Base-by-base conservation (phyloP, 2,888 invertebrate genomes). In the Chironomus tentans region DNA sequence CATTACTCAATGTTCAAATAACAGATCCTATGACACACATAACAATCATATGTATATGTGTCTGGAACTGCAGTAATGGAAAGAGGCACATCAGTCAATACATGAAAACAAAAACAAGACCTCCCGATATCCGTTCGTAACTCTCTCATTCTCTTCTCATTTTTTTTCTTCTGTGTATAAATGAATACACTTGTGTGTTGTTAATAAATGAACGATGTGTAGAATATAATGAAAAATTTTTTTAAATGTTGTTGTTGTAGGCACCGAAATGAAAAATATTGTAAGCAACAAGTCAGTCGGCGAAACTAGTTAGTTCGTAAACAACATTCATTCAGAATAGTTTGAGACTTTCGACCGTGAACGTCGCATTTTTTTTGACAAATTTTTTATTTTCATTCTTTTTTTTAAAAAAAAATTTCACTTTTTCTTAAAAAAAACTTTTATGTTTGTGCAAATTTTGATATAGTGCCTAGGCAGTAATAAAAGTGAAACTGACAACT, bases 251-350 rank as follows among this genome's bases (percentile, higher is more conserved):
- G 68, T 73, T 21, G 70, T 21, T 46, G 18, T 62, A 24, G 18
- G 46, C 56, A 56, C 56, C 22, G 50, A 74, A 65, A 74, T 21
- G 21, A 68, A 73, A 73, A 65, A 72, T 21, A 68, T 46, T 47
- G 18, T 38, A 50, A 76, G 76, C 76, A 76, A 76, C 76, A 69
- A 76, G 76, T 76, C 76, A 69, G 68, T 76, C 76, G 56, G 61
- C 7, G 56, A 73, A 74, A 74, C 74, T 74, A 73, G 65, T 73
- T 74, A 65, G 74, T 74, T 68, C 74, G 68, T 74, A 73, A 73
- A 73, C 73, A 73, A 73, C 73, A 61, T 65, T 73, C 73, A 68
- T 76, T 76, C 76, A 76, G 76, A 76, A 76, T 76, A 76, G 76
- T 76, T 76, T 69, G 76, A 76, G 69, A 76, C 68, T 56, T 28